Evolutionary conservation across 2,113 vertebrate genomes (phyloP).

Genomic region (Rhinichthys klamathensis): DNA sequence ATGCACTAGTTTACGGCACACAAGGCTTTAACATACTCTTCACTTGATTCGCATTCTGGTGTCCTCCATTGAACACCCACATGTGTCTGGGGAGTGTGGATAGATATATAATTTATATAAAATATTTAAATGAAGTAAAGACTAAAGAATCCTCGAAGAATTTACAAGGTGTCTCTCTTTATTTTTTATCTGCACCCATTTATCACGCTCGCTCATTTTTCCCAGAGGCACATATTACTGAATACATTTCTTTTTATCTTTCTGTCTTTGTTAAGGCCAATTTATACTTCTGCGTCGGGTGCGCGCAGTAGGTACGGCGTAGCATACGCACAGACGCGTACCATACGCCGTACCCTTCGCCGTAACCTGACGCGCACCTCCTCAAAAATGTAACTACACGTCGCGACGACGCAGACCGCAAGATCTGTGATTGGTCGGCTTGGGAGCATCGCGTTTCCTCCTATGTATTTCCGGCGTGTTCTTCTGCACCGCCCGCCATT

Average conservation of each 20-base stretch:
- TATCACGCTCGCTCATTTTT: neutral
- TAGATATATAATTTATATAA: neutral
- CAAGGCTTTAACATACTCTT: neutral
- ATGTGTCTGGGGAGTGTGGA: neutral
- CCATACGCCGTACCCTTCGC: no score
- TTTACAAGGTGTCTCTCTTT: conserved; percentile 1
- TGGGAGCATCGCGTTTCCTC: no score
- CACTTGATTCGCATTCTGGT: neutral
- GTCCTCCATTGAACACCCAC: neutral
- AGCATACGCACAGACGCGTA: no score
- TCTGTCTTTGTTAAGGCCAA: neutral
- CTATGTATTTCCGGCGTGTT: no score
- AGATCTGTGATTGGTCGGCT: no score
- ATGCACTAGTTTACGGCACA: neutral
- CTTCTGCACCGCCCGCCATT: no score
- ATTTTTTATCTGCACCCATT: neutral
- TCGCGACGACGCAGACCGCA: no score
- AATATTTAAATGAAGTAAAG: neutral
- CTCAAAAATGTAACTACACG: no score
- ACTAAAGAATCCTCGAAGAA: conserved; percentile 1
- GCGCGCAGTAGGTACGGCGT: no score
- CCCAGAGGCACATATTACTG: conserved; percentile 11
- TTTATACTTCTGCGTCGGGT: no score
- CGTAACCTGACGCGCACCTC: no score
- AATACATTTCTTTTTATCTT: conserved; percentile 1